These are phyloP conservation scores for Cabera pusaria DNA, from an alignment of 2,888 invertebrate species.

Conservation along the genomic window DNA sequence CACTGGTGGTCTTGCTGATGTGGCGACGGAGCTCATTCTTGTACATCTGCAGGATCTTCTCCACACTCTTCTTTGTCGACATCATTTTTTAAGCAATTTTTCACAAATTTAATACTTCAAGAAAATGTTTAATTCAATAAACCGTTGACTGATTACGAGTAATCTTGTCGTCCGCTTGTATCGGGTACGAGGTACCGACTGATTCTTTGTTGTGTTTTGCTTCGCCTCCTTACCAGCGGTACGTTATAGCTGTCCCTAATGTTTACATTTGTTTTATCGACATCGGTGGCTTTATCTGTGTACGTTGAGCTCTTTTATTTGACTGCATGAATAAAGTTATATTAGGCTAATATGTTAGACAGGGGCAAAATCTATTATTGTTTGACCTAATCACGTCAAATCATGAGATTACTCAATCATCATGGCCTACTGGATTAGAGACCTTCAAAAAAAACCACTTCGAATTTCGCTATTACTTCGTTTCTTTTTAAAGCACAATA, in stretches of 20 bases:
- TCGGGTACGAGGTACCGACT: constrained; percentile 64
- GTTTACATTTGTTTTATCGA: constrained; percentile 75
- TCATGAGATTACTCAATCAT: too few species aligned
- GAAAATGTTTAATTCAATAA: constrained; percentile 40
- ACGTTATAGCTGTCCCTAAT: constrained; percentile 55
- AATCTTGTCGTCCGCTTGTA: constrained; percentile 49
- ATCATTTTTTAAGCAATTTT: constrained; percentile 55
- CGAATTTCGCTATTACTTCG: too few species aligned
- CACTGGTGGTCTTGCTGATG: constrained; percentile 85
- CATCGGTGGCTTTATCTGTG: constrained; percentile 46
- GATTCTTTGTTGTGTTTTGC: constrained; percentile 79
- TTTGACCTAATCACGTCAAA: constrained; percentile 14
- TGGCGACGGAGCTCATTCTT: constrained; percentile 74
- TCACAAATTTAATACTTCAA: constrained; percentile 24
- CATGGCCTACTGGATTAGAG: too few species aligned
- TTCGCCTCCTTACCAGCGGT: constrained; percentile 60
- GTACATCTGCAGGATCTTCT: constrained; percentile 65
- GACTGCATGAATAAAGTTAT: constrained; percentile 19
- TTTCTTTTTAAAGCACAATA: too few species aligned
- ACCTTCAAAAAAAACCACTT: too few species aligned
- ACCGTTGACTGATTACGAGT: constrained; percentile 27
- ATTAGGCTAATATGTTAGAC: constrained; percentile 8
- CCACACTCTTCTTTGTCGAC: constrained; percentile 66
- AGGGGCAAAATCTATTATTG: constrained; percentile 14
- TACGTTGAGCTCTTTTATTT: constrained; percentile 21